phyloP scores from a whole-genome alignment of 2,888 invertebrate species.

The Rhamnusium bicolor region DNA sequence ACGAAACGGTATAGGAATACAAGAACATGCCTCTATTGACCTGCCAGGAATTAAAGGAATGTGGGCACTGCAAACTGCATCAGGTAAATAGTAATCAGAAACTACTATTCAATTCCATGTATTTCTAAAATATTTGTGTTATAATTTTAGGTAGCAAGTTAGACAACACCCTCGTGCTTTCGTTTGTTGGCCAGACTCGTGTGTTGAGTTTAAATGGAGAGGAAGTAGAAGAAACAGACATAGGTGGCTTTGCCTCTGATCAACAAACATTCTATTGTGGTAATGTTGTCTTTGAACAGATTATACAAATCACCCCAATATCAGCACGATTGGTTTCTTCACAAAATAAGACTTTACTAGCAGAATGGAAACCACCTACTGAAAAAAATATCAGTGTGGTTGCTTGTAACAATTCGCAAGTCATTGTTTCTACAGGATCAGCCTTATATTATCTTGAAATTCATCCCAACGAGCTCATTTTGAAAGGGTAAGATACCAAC shows the following conservation, averaged over 20 bases:
- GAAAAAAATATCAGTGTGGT: constrained; percentile 90
- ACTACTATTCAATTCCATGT: background rate
- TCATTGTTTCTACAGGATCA: constrained; percentile 90
- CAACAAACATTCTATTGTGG: constrained; percentile 96
- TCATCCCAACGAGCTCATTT: constrained; percentile 76
- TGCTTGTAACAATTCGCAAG: constrained; percentile 83
- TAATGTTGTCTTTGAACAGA: constrained; percentile 88
- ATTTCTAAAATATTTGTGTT: background rate
- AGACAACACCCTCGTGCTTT: constrained; percentile 93
- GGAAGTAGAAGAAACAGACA: constrained; percentile 98
- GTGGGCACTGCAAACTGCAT: constrained; percentile 91
- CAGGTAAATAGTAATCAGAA: constrained; percentile 65
- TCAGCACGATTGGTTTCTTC: constrained; percentile 83
- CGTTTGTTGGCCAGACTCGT: constrained; percentile 98
- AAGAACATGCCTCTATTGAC: constrained; percentile 98
- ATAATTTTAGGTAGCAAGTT: constrained; percentile 56
- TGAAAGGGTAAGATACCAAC: constrained; percentile 72
- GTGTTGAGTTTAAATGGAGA: constrained; percentile 92
- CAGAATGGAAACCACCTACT: constrained; percentile 82
- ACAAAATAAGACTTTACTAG: constrained; percentile 77
- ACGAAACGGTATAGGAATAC: constrained; percentile 98
- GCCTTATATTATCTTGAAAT: constrained; percentile 89
- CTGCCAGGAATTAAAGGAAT: constrained; percentile 97
- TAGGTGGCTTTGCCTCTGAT: constrained; percentile 91
- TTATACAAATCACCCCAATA: constrained; percentile 77